Percentiles rank a stretch among this genome's conserved stretches.
These are phyloP conservation scores for Cacatua alba DNA, from an alignment of 2,113 vertebrate genomes.

Conservation along the genomic window DNA sequence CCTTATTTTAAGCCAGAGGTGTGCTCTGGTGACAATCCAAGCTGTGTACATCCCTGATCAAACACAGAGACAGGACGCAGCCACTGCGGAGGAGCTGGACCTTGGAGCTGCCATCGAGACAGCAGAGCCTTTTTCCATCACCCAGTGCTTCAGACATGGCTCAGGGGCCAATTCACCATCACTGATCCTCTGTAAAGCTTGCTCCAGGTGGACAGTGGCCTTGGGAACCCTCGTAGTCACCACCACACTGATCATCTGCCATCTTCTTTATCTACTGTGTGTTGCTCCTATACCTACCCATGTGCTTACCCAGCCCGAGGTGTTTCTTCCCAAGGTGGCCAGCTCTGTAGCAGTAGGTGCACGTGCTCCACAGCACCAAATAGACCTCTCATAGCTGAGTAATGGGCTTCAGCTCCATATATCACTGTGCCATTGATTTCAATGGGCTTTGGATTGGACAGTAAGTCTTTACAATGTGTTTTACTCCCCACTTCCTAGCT, in stretches of 20 bases:
- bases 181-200: neutral
- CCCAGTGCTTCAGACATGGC: neutral
- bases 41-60: neutral
- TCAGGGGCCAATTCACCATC: neutral
- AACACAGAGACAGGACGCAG: neutral
- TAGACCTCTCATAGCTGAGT: accelerated
- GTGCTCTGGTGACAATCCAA: neutral
- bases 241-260: accelerated
- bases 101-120: neutral
- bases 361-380: accelerated
- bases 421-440: accelerated
- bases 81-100: accelerated
- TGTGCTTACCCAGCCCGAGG: neutral
- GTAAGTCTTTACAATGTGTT: neutral
- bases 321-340: neutral
- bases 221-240: neutral
- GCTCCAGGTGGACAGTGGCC: accelerated
- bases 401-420: accelerated
- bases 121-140: neutral
- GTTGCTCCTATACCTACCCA: accelerated
- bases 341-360: accelerated
- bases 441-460: neutral
- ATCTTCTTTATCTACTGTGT: accelerated
- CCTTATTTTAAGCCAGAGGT: neutral
- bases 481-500: neutral